A percentile compares a stretch with the other conserved stretches of the same genome.
phyloP scores from a whole-genome alignment of 2,888 invertebrate genomes.

The Xanthostigma xanthostigma region DNA sequence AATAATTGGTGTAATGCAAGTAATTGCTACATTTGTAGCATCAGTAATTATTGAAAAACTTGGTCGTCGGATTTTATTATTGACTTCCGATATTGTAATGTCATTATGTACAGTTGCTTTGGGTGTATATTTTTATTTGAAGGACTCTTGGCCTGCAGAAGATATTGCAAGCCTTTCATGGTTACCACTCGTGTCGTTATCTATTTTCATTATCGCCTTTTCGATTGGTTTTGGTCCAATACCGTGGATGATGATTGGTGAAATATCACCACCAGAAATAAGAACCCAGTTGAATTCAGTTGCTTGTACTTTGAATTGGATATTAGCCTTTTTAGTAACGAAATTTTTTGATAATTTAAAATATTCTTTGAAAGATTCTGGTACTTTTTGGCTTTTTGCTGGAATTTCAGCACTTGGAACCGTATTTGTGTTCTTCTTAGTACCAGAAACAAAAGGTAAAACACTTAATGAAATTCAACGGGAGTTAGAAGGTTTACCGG shows the following conservation, averaged over 20 bases:
- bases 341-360: conserved; percentile 50
- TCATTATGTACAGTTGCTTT: conserved; percentile 51
- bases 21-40: conserved; percentile 56
- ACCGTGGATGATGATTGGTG: conserved; percentile 75
- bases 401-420: conserved; percentile 47
- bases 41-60: conserved; percentile 65
- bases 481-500: conserved; percentile 26
- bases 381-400: conserved; percentile 63
- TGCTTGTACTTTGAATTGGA: conserved; percentile 70
- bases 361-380: conserved; percentile 37
- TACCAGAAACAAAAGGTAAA: conserved; percentile 56
- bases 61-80: conserved; percentile 61
- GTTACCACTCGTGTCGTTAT: conserved; percentile 59
- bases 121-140: conserved; percentile 51
- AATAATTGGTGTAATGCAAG: conserved; percentile 72
- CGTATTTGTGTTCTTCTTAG: conserved; percentile 49
- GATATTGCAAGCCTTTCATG: conserved; percentile 44
- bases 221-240: conserved; percentile 78
- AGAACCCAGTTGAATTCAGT: conserved; percentile 63
- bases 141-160: conserved; percentile 25
- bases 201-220: conserved; percentile 65
- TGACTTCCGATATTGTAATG: conserved; percentile 57
- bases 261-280: conserved; percentile 65
- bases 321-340: conserved; percentile 65
- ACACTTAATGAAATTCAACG: conserved; percentile 49